A percentile compares a stretch with the other conserved stretches of the same genome.
These are phyloP conservation scores for Pentamera pediparva DNA, from an alignment of 53 echinoderm and acorn worm species.

Conservation along the genomic window DNA sequence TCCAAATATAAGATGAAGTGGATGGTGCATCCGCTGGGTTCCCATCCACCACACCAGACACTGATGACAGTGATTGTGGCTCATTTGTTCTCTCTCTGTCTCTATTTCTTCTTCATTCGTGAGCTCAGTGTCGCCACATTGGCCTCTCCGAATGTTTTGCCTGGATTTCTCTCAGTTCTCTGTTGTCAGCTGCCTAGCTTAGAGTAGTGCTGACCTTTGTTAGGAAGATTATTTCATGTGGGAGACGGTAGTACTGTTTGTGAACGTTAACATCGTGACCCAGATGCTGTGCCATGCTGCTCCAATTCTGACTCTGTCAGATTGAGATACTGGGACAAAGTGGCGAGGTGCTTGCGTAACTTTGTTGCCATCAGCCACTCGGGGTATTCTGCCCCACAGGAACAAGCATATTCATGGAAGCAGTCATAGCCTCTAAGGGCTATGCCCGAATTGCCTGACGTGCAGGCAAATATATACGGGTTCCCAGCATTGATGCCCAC, in stretches of 20 bases:
- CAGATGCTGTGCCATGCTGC: slow-evolving; percentile 47
- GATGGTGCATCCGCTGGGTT: background rate
- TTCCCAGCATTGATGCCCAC: slow-evolving; percentile 15
- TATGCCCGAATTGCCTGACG: background rate
- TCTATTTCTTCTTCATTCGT: too few species aligned
- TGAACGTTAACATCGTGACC: slow-evolving; percentile 37
- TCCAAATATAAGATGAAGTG: too few species aligned
- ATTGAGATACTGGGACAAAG: slow-evolving; percentile 39
- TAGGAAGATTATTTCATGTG: slow-evolving; percentile 23
- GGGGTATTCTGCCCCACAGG: slow-evolving; percentile 40
- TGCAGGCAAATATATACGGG: slow-evolving; percentile 33
- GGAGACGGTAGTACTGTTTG: slow-evolving; percentile 43
- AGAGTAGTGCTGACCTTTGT: slow-evolving; percentile 49
- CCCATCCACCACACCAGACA: background rate
- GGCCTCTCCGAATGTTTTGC: background rate
- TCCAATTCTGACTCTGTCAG: slow-evolving; percentile 37
- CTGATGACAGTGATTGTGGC: too few species aligned
- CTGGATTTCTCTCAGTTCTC: background rate
- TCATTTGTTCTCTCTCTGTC: too few species aligned
- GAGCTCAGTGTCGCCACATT: too few species aligned
- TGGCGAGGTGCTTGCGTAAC: slow-evolving; percentile 44
- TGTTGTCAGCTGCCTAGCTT: slow-evolving; percentile 2
- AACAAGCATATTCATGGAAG: background rate
- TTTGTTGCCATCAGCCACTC: slow-evolving; percentile 40
- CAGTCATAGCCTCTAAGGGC: slow-evolving; percentile 18